A percentile compares a stretch with the other conserved stretches of the same genome.
phyloP scores from a whole-genome alignment of 2,797 vertebrate genomes.

The Hirundo rustica region DNA sequence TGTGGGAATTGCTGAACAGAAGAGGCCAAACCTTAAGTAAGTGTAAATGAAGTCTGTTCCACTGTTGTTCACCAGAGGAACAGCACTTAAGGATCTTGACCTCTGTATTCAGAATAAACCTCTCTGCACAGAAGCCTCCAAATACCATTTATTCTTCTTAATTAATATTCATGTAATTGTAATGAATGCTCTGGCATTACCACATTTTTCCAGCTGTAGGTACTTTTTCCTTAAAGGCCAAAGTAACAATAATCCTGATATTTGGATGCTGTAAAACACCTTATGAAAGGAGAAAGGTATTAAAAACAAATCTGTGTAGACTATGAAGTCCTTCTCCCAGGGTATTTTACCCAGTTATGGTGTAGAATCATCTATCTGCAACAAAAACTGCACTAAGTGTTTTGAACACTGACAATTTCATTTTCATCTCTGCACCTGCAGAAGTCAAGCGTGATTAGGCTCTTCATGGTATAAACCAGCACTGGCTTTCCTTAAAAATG shows the following conservation, averaged over 20 bases:
- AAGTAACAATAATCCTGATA: neutral
- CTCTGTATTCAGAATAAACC: neutral
- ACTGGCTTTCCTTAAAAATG: slow-evolving; percentile 8
- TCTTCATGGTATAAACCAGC: neutral
- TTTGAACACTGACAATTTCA: neutral
- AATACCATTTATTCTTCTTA: neutral
- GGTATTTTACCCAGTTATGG: neutral
- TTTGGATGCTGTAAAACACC: neutral
- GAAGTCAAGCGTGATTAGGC: neutral
- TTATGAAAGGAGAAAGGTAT: neutral
- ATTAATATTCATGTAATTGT: neutral
- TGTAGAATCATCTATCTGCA: neutral
- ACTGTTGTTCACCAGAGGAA: neutral
- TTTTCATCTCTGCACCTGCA: slow-evolving; percentile 30
- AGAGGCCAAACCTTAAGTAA: neutral
- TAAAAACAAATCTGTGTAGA: neutral
- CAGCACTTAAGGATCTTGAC: neutral
- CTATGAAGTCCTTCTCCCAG: neutral
- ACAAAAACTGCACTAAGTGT: neutral
- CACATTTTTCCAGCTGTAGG: neutral
- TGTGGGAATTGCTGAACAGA: neutral
- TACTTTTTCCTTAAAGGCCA: neutral
- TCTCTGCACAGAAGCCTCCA: neutral
- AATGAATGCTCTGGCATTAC: neutral
- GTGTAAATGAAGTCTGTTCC: neutral